phyloP scores from a whole-genome alignment of 2,113 vertebrate genomes.

The Heliornis fulica region DNA sequence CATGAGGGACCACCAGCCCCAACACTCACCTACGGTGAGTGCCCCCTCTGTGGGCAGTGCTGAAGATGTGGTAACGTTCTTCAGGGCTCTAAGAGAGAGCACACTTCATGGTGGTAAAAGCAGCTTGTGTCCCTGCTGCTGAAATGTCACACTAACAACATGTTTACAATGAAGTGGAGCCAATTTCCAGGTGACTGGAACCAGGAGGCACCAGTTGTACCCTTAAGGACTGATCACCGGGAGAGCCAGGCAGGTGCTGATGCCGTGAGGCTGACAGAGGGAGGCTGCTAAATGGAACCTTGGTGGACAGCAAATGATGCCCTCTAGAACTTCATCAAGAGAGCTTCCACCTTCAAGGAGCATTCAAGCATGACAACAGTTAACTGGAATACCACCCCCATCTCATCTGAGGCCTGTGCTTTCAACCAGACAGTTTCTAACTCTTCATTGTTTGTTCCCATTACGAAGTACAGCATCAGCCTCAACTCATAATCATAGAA shows the following conservation, averaged over 20 bases:
- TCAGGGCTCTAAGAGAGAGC: background rate
- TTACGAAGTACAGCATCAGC: background rate
- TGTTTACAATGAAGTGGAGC: background rate
- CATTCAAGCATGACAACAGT: background rate
- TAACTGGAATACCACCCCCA: background rate
- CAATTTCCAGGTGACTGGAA: background rate
- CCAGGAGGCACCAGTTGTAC: background rate
- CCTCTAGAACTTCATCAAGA: background rate
- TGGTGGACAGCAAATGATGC: background rate
- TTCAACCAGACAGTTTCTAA: background rate
- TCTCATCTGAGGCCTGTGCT: background rate
- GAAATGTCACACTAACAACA: background rate
- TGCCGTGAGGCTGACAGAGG: background rate
- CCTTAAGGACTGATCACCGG: background rate
- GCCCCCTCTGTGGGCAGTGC: background rate
- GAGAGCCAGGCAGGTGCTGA: rapidly evolving
- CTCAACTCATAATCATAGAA: too few relatives aligned
- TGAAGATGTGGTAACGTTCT: too few relatives aligned
- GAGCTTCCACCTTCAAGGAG: background rate
- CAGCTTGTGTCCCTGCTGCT: background rate
- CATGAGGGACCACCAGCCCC: background rate
- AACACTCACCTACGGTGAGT: background rate
- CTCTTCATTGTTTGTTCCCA: background rate
- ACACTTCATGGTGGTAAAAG: rapidly evolving
- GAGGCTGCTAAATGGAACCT: background rate